Evolutionary conservation across 1,140 invertebrate species (phyloP).

Genomic region (Frieseomelitta varia): DNA sequence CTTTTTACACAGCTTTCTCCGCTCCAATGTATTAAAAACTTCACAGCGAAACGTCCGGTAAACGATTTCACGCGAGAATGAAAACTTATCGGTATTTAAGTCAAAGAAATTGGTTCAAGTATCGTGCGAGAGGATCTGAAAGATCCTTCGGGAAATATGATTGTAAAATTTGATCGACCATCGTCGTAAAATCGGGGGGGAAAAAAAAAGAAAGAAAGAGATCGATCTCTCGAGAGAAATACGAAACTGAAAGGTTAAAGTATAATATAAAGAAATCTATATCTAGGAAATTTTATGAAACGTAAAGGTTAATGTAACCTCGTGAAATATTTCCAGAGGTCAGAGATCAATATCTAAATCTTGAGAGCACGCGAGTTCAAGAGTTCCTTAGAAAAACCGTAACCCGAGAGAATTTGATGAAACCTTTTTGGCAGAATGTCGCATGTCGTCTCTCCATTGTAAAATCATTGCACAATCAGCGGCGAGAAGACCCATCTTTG

Average conservation of each 20-base stretch:
- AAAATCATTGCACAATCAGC: neutral
- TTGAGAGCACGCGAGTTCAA: no score
- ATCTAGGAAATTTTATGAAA: neutral
- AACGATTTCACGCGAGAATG: no score
- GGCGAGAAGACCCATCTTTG: neutral
- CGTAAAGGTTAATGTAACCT: neutral
- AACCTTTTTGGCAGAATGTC: no score
- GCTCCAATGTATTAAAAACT: no score
- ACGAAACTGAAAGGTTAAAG: neutral
- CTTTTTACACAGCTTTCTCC: no score
- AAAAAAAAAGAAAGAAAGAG: neutral
- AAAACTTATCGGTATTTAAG: neutral
- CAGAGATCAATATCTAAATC: no score
- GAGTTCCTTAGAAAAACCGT: no score
- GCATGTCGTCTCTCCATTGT: neutral
- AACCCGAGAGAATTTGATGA: no score
- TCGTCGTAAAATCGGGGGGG: neutral
- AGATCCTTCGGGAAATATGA: neutral
- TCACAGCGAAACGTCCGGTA: neutral
- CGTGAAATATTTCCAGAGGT: no score
- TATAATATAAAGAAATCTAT: neutral
- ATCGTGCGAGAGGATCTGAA: neutral
- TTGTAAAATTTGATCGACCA: neutral
- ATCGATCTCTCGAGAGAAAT: neutral
- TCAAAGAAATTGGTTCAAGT: neutral